These are phyloP conservation scores for Sisyra nigra DNA, from an alignment of 2,888 invertebrate species.

Conservation along the genomic window DNA sequence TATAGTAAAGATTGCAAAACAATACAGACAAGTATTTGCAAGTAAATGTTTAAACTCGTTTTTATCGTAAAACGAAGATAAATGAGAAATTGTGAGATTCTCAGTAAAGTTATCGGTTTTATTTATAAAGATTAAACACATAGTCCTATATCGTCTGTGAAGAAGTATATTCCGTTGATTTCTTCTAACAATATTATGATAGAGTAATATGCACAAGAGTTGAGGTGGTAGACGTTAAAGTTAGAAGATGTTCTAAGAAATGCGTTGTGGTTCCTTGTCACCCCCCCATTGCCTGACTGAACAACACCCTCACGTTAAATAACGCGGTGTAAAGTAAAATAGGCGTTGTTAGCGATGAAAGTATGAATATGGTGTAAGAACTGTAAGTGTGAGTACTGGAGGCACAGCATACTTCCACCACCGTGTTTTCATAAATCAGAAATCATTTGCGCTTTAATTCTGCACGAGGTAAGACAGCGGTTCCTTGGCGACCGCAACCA, in stretches of 20 bases:
- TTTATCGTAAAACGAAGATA: no score
- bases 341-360: neutral
- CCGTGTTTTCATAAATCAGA: constrained; percentile 21
- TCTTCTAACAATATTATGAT: no score
- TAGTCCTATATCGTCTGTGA: no score
- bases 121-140: no score
- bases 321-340: constrained; percentile 1
- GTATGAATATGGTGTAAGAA: neutral
- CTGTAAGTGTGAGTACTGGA: neutral
- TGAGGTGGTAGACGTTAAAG: neutral
- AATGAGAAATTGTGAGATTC: no score
- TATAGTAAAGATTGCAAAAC: no score
- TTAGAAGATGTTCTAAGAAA: no score
- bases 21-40: no score
- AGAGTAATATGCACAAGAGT: neutral
- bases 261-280: no score
- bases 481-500: neutral
- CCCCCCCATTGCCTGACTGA: neutral
- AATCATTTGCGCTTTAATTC: constrained; percentile 25
- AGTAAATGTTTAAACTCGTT: no score
- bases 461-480: constrained; percentile 11
- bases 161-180: no score
- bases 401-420: neutral
- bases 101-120: no score
- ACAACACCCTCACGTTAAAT: neutral